Evolutionary conservation across 2,797 vertebrate genomes (phyloP), one percentile per base, ranked within the genome.

Genomic region (Notolepis coatsorum): DNA sequence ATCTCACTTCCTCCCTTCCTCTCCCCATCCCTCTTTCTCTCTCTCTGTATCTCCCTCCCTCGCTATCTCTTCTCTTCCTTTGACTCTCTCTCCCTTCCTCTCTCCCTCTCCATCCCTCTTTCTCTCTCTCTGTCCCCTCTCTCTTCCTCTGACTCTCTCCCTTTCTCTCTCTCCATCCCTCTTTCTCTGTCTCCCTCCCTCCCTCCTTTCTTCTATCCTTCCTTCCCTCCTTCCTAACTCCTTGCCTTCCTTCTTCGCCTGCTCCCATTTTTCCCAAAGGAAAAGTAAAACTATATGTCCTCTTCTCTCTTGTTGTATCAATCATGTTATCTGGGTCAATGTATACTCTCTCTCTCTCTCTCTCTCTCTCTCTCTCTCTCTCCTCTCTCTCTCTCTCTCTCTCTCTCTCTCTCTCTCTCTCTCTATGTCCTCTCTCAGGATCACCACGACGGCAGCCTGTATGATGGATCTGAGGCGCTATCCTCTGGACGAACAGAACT

Each of bases 391-490:
- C n/a, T 20, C 6, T 8, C 15, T 10, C 15, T 15, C 24, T 41
- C 23, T 13, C 55, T 20, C 24, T 5, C 31, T 6, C 1, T 33
- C 7, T 53, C 7, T 21, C 9, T n/a, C 3, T 28, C 3, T 33
- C 20, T n/a, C n/a, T n/a, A n/a, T n/a, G n/a, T n/a, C n/a, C n/a
- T n/a, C n/a, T 20, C n/a, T 31, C 82, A 98, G 96, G 91, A 98
- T 98, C 90, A 98, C 96, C 33, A 97, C 96, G 1, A 98, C 96
- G 2, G 96, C 96, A 7, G 96, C 96, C 1, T 98, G 96, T 57
- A 98, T 98, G 96, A 98, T 98, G 96, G 96, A 98, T 79, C 91
- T 98, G 77, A 89, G 96, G 84, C 90, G 96, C 82, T 98, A 98
- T 65, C 96, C 96, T 0, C 84, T 98, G 88, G 96, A 98, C 21